A percentile compares a stretch with the other conserved stretches of the same genome.
Evolutionary conservation across 2,888 invertebrate genomes (phyloP).

Genomic region (Didymodactylos carnosus): DNA sequence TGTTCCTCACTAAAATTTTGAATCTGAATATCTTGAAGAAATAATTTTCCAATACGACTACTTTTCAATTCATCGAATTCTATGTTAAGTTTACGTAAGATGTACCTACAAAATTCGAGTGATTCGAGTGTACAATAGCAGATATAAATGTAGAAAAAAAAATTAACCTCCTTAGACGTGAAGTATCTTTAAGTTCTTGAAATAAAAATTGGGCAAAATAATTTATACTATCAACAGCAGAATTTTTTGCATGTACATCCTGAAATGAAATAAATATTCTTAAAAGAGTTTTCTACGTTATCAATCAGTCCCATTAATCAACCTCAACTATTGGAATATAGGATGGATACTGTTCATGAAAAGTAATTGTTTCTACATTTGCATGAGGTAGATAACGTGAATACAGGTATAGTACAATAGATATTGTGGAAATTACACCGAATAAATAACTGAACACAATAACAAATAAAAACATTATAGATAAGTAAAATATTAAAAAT

Average conservation of each 20-base stretch:
- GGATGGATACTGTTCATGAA: neutral
- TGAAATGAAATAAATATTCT: neutral
- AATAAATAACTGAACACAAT: neutral
- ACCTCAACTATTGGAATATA: neutral
- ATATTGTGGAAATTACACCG: neutral
- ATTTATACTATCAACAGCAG: conserved; percentile 40
- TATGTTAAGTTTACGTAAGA: conserved; percentile 59
- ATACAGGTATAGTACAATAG: neutral
- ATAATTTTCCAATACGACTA: conserved; percentile 49
- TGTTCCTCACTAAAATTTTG: too few species aligned
- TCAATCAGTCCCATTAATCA: too few species aligned
- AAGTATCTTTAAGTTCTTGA: conserved; percentile 66
- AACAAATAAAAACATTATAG: neutral
- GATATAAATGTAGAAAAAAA: too few species aligned
- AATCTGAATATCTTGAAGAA: neutral
- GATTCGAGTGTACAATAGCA: too few species aligned
- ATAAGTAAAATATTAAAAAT: too few species aligned
- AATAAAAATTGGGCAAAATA: conserved; percentile 73
- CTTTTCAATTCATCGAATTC: conserved; percentile 69
- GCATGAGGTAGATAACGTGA: neutral
- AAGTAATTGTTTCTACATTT: neutral
- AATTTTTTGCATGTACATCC: neutral
- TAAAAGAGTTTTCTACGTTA: neutral
- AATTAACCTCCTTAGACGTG: conserved; percentile 51
- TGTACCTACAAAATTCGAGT: too few species aligned